These are phyloP conservation scores for Tetheella fluctuosa DNA, from an alignment of 2,888 invertebrate genomes.

Conservation along the genomic window DNA sequence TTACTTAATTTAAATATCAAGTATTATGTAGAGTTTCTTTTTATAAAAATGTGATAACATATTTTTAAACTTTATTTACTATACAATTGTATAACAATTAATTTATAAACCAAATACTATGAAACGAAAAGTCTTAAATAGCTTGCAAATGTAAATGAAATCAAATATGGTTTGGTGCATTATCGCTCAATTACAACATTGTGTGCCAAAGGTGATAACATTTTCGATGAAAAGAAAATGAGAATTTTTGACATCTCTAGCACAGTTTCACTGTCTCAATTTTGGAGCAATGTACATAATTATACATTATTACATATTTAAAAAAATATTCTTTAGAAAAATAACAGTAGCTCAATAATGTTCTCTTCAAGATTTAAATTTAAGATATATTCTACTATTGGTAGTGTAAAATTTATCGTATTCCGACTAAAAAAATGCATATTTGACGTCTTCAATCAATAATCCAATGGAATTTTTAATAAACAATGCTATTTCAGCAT, in stretches of 20 bases:
- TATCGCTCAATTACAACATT: conserved; percentile 63
- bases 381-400: conserved; percentile 68
- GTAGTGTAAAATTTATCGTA: conserved; percentile 50
- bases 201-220: conserved; percentile 66
- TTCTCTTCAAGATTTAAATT: conserved; percentile 67
- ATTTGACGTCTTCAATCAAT: conserved; percentile 26
- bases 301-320: conserved; percentile 67
- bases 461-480: too few relatives aligned
- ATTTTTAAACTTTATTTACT: conserved; percentile 25
- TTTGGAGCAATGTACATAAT: conserved; percentile 80
- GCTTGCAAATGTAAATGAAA: conserved; percentile 43
- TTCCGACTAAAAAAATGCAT: conserved; percentile 45
- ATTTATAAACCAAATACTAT: conserved; percentile 20
- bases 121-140: conserved; percentile 48
- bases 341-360: conserved; percentile 75
- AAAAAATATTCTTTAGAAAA: conserved; percentile 65
- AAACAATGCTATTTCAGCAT: not conserved
- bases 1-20: conserved; percentile 10
- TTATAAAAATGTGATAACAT: conserved; percentile 36
- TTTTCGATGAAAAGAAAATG: conserved; percentile 28
- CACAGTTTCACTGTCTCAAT: conserved; percentile 52
- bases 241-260: conserved; percentile 44
- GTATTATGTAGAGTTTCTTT: conserved; percentile 8
- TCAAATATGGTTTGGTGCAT: conserved; percentile 49
- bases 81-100: conserved; percentile 24